Evolutionary conservation across 2,888 invertebrate genomes (phyloP), one percentile per base, ranked within the genome.

Genomic region (Dicranocentrus wangi): DNA sequence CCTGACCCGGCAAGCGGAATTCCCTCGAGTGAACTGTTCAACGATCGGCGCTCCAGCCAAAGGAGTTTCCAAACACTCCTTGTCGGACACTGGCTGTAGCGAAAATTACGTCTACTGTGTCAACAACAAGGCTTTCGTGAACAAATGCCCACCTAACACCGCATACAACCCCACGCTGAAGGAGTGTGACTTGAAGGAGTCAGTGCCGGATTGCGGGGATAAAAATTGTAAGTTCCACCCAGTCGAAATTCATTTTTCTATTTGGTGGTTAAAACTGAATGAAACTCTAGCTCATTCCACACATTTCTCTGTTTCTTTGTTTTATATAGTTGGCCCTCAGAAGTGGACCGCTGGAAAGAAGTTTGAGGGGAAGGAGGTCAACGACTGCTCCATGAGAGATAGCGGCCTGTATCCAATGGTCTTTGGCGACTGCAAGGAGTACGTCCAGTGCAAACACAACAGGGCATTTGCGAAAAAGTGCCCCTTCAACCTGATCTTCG

Each of bases 281-380:
- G 2, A 43, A 8, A 43, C 43, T n/a, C 10, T 43, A 43, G 43
- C 10, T n/a, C n/a, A 43, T 3, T n/a, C n/a, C n/a, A n/a, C n/a
- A n/a, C n/a, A n/a, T 43, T 8, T n/a, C n/a, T n/a, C n/a, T n/a
- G n/a, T n/a, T n/a, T n/a, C n/a, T n/a, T n/a, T n/a, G n/a, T n/a
- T 53, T 19, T 53, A 10, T 53, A n/a, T 8, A 53, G 53, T 17
- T 17, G 19, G 53, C 1, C 10, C n/a, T 21, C 15, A 53, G 15
- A 2, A 2, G 21, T 17, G n/a, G n/a, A 53, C 19, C 3, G 53
- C 53, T 19, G 53, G 53, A 2, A 17, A 53, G 2, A 53, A 53
- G 53, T 53, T 19, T 21, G 53, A 53, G 21, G 53, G 53, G 19
- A 53, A 53, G 53, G 53, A 53, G 2, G 53, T 53, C 7, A 53